Evolutionary conservation across 2,888 invertebrate genomes (phyloP).

Genomic region (Cryptocheilus praepositus): DNA sequence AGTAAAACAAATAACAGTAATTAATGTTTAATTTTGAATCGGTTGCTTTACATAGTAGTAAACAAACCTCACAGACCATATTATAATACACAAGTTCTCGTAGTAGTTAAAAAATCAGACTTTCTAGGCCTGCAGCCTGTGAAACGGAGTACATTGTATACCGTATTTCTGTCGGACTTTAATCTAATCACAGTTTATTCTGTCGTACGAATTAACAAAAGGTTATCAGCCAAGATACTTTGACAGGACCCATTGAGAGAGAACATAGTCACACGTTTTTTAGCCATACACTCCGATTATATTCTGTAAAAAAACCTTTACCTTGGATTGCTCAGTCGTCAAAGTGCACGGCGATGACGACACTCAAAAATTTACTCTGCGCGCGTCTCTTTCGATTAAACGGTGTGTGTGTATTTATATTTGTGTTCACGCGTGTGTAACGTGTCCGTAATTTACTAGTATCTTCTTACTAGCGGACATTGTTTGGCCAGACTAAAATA

Average conservation of each 20-base stretch:
- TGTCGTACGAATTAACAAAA: constrained; percentile 67
- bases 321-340: constrained; percentile 40
- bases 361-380: constrained; percentile 20
- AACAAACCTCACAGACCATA: constrained; percentile 71
- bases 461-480: no score
- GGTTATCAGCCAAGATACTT: constrained; percentile 59
- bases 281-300: constrained; percentile 55
- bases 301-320: constrained; percentile 43
- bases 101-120: constrained; percentile 74
- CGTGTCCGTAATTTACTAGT: no score
- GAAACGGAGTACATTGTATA: constrained; percentile 64
- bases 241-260: constrained; percentile 54
- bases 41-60: constrained; percentile 72
- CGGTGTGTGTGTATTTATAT: no score
- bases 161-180: constrained; percentile 63
- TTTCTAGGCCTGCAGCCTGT: constrained; percentile 71
- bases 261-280: constrained; percentile 57
- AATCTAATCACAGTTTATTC: constrained; percentile 71
- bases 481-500: constrained; percentile 31
- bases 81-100: constrained; percentile 69
- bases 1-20: constrained; percentile 55
- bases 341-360: constrained; percentile 16
- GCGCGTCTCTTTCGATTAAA: no score
- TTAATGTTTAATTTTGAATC: constrained; percentile 72
- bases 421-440: no score